Conservation (phyloP, 2,797 vertebrate species). For the Lycodopsis pacificus region DNA sequence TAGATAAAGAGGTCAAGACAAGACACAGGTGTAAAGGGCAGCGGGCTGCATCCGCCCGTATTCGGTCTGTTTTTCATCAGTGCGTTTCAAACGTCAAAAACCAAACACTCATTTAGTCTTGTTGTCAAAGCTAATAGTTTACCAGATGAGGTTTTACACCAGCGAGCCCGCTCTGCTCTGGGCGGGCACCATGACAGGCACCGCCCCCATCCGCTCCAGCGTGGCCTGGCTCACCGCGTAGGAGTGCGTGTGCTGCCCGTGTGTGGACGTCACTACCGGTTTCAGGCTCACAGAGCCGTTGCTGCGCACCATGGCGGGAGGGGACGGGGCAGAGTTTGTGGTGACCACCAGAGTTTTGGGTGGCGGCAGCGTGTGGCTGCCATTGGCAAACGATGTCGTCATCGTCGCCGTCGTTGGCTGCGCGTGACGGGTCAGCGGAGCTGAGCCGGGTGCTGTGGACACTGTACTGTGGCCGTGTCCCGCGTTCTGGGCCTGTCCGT, state of each 20-base stretch:
- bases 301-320: conserved; percentile 88
- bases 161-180: conserved; percentile 97
- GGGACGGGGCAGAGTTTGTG: conserved; percentile 91
- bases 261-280: conserved; percentile 82
- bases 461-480: conserved; percentile 71
- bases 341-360: conserved; percentile 97
- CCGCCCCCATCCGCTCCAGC: conserved; percentile 94
- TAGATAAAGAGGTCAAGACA: conserved; percentile 58
- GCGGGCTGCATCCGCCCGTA: conserved; percentile 69
- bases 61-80: conserved; percentile 37
- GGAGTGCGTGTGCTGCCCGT: conserved; percentile 89
- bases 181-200: conserved; percentile 97
- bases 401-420: conserved; percentile 51
- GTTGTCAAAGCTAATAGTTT: conserved; percentile 20
- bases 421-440: conserved; percentile 68
- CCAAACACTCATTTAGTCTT: conserved; percentile 33
- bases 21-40: conserved; percentile 73
- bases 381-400: conserved; percentile 88
- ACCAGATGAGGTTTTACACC: conserved; percentile 78
- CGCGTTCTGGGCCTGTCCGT: conserved; percentile 72
- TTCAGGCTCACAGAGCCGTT: conserved; percentile 91
- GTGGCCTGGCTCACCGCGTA: conserved; percentile 94
- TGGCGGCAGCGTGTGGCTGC: conserved; percentile 88
- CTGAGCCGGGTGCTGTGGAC: conserved; percentile 82
- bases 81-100: conserved; percentile 41